Percentiles rank a stretch among this genome's conserved stretches.
Evolutionary conservation across 2,113 vertebrate genomes (phyloP).

Genomic region (Nestor notabilis): DNA sequence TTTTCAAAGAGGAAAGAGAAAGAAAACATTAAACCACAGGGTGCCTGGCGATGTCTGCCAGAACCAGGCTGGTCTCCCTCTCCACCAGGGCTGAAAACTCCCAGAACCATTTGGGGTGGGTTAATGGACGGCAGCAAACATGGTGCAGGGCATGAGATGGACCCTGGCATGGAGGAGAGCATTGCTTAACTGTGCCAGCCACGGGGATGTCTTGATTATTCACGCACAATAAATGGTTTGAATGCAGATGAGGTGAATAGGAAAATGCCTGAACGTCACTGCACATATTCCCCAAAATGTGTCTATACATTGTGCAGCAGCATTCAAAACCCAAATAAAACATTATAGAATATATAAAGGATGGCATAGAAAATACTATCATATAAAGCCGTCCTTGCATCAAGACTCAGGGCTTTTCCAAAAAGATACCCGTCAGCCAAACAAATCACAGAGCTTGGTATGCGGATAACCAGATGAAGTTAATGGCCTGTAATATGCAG

Average conservation of each 20-base stretch:
- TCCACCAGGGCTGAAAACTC: background rate
- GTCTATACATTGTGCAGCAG: background rate
- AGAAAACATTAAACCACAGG: conserved; percentile 37
- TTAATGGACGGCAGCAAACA: background rate
- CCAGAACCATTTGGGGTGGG: background rate
- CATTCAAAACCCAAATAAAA: conserved; percentile 28
- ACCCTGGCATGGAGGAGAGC: background rate
- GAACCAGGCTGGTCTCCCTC: background rate
- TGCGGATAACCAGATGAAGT: background rate
- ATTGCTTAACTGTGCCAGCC: fast-evolving
- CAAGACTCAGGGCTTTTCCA: conserved; percentile 15
- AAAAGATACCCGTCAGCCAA: background rate
- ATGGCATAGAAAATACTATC: background rate
- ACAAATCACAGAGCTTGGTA: background rate
- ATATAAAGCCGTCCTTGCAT: conserved; percentile 41
- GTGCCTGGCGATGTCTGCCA: background rate
- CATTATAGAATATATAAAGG: conserved; percentile 3
- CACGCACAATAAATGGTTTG: background rate
- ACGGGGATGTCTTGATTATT: background rate
- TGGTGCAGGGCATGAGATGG: fast-evolving
- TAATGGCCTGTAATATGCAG: conserved; percentile 22
- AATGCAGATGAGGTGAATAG: background rate
- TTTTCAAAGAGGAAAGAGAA: conserved; percentile 51
- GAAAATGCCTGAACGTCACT: background rate
- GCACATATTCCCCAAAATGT: background rate